Evolutionary conservation across 2,797 vertebrate species (phyloP), one percentile per base, ranked within the genome.

Genomic region (Margarornis squamiger): DNA sequence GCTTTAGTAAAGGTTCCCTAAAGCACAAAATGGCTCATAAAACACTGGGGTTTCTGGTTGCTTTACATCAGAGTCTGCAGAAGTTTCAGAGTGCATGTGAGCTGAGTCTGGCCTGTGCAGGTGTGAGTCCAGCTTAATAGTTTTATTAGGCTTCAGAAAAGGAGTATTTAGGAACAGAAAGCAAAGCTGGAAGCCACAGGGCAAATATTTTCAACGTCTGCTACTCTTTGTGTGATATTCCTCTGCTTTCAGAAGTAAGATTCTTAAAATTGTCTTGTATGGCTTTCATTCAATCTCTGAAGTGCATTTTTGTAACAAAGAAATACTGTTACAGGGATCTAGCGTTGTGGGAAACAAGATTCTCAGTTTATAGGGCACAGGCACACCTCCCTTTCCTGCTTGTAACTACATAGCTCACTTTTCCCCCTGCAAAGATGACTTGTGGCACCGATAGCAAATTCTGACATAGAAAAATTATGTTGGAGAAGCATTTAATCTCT

Each of bases 381-480:
- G 52, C 52, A 54, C 20, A 54, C n/a, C 46, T 92, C 55, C 36
- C 19, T 55, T 88, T 70, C 70, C 91, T 58, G 23, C 70, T 82
- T 61, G 26, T 78, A 89, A 85, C 58, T 48, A 90, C 2, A 6
- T 54, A 86, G 83, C 76, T 71, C 52, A 76, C 57, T 88, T 86
- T 92, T 76, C 66, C 70, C 58, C 54, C 46, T 81, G 73, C 73
- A 81, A 90, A 93, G 76, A 97, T 66, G 67, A 92, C 92, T 90
- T 90, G 93, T 95, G 82, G 79, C 82, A 95, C 80, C 3, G 4
- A 78, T 38, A 95, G 80, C 66, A 93, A 94, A 79, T 92, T 93
- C 74, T 94, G 86, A 97, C 90, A 93, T 18, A 82, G 75, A 96
- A 95, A 95, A 92, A 95, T 78, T 10, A 88, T 95, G 86, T 95